Conservation (phyloP, 2,797 vertebrate species). For the Dryobates pubescens region DNA sequence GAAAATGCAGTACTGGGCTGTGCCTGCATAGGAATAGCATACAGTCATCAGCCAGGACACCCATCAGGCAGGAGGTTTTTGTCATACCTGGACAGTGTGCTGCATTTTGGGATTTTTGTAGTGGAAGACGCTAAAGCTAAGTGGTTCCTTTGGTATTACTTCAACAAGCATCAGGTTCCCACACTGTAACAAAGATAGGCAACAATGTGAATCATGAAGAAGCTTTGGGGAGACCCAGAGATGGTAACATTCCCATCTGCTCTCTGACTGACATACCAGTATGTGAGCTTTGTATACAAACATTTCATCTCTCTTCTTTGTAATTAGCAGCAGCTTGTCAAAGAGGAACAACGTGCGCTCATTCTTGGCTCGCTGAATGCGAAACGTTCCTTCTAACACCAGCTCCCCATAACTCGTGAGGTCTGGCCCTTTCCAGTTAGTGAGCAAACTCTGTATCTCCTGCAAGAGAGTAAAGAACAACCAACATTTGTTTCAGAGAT, state of each 20-base stretch:
- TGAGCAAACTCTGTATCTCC: constrained; percentile 98
- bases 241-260: background rate
- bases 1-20: background rate
- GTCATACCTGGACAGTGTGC: constrained; percentile 95
- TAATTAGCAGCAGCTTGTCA: constrained; percentile 95
- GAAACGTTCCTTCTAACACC: constrained; percentile 96
- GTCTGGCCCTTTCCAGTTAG: constrained; percentile 98
- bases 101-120: constrained; percentile 99
- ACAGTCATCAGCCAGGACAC: background rate
- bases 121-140: constrained; percentile 98
- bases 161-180: constrained; percentile 99
- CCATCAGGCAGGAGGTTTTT: background rate
- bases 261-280: constrained; percentile 81
- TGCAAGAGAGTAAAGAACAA: constrained; percentile 61
- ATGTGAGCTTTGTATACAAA: constrained; percentile 98
- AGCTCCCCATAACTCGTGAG: constrained; percentile 95
- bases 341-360: constrained; percentile 96
- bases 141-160: constrained; percentile 94
- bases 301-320: constrained; percentile 95
- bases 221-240: background rate
- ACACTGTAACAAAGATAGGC: constrained; percentile 80
- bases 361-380: constrained; percentile 95
- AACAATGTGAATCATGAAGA: background rate
- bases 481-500: background rate
- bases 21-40: background rate